Evolutionary conservation across 2,888 invertebrate species (phyloP).

Genomic region (Epistrophe grossulariae): DNA sequence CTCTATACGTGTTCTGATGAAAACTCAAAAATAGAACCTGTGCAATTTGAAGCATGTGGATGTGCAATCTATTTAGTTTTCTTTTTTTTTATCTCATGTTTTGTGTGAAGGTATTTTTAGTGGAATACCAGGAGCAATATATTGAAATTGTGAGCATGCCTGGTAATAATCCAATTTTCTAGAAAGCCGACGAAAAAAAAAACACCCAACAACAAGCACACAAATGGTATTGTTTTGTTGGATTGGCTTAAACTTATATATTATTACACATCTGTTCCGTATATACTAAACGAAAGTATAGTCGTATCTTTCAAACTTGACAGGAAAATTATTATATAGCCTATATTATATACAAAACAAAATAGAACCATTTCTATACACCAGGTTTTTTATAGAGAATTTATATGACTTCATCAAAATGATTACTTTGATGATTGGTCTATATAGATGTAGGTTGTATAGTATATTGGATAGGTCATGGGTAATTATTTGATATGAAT

Average conservation of each 20-base stretch:
- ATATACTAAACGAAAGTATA: background rate
- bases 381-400: background rate
- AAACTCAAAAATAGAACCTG: conserved; percentile 59
- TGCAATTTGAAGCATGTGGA: conserved; percentile 54
- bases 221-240: conserved; percentile 34
- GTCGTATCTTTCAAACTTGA: conserved; percentile 10
- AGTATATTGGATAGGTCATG: conserved; percentile 46
- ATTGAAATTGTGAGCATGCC: conserved; percentile 52
- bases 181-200: conserved; percentile 18
- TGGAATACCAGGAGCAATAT: conserved; percentile 56
- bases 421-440: conserved; percentile 57
- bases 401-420: conserved; percentile 61
- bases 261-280: background rate
- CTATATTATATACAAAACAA: conserved; percentile 1
- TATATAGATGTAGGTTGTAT: no score
- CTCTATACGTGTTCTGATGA: conserved; percentile 44
- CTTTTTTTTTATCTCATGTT: conserved; percentile 10
- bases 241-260: background rate
- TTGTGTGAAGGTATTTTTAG: conserved; percentile 46
- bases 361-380: conserved; percentile 11
- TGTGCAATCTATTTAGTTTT: conserved; percentile 40
- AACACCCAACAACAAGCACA: conserved; percentile 11
- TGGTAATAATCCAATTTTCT: conserved; percentile 54
- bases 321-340: conserved; percentile 42
- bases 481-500: conserved; percentile 15